These are phyloP conservation scores for Lota lota DNA, from an alignment of 2,113 vertebrate species.

Conservation along the genomic window DNA sequence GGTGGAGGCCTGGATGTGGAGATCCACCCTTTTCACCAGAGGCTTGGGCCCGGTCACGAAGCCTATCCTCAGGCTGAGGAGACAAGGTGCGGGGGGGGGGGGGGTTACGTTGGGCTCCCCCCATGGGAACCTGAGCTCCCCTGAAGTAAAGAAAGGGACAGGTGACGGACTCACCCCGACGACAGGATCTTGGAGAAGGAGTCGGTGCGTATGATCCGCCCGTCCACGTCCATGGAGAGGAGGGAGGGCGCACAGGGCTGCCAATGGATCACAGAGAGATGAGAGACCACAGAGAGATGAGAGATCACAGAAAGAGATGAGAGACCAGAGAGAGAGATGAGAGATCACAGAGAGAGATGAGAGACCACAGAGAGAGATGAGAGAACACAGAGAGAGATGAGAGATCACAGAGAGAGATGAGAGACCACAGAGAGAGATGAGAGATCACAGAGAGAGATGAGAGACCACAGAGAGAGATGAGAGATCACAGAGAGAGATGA, in stretches of 20 bases:
- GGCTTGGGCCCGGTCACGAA: conserved; percentile 91
- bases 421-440: too few relatives aligned
- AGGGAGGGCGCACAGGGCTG: conserved; percentile 75
- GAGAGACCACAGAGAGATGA: neutral
- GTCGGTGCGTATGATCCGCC: conserved; percentile 73
- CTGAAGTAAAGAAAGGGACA: neutral
- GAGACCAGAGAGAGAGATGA: neutral
- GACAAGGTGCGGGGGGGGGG: too few relatives aligned
- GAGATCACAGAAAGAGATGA: neutral
- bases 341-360: too few relatives aligned
- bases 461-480: too few relatives aligned
- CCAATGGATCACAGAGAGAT: neutral
- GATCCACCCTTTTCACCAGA: conserved; percentile 81
- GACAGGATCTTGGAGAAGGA: conserved; percentile 82
- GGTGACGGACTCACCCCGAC: conserved; percentile 66
- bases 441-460: too few relatives aligned
- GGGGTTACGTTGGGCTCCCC: too few relatives aligned
- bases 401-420: too few relatives aligned
- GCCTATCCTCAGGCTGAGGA: conserved; percentile 83
- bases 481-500: too few relatives aligned
- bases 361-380: too few relatives aligned
- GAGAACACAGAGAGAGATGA: too few relatives aligned
- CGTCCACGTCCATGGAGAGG: conserved; percentile 76
- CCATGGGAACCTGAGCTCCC: too few relatives aligned
- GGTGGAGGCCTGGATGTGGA: conserved; percentile 89